Evolutionary conservation across 2,113 vertebrate species (phyloP).

Genomic region (Conger conger): DNA sequence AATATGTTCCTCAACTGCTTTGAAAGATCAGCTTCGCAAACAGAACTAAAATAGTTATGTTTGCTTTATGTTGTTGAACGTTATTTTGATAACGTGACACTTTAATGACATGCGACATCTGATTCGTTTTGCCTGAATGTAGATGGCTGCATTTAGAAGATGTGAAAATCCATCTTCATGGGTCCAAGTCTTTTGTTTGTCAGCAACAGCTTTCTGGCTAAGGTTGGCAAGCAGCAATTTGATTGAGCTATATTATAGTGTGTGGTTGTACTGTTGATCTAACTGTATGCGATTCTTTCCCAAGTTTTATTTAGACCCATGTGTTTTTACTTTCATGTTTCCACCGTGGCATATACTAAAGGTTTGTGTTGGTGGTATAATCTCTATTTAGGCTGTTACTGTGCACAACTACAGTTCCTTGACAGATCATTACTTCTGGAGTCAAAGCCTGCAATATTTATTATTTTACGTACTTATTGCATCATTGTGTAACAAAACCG

Average conservation of each 20-base stretch:
- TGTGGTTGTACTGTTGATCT: neutral
- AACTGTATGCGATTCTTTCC: neutral
- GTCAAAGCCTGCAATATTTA: neutral
- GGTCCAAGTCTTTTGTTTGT: conserved; percentile 8
- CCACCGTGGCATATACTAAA: neutral
- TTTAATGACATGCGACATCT: neutral
- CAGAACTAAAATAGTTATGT: conserved; percentile 20
- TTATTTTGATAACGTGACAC: neutral
- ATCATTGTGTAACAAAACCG: neutral
- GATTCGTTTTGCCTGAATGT: neutral
- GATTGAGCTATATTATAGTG: neutral
- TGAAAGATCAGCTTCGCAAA: conserved; percentile 38
- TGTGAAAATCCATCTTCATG: conserved; percentile 4
- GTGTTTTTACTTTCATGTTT: neutral
- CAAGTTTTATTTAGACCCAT: neutral
- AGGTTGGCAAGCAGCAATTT: neutral
- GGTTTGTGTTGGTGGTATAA: neutral
- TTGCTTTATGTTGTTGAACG: neutral
- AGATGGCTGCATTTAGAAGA: neutral
- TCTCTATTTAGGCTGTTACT: neutral
- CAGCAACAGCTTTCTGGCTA: conserved; percentile 1
- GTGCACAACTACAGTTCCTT: neutral
- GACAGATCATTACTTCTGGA: neutral
- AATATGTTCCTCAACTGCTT: conserved; percentile 32
- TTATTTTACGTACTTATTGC: neutral